Base-by-base conservation (phyloP, 2,797 vertebrate genomes). In the Phrynocephalus forsythii region DNA sequence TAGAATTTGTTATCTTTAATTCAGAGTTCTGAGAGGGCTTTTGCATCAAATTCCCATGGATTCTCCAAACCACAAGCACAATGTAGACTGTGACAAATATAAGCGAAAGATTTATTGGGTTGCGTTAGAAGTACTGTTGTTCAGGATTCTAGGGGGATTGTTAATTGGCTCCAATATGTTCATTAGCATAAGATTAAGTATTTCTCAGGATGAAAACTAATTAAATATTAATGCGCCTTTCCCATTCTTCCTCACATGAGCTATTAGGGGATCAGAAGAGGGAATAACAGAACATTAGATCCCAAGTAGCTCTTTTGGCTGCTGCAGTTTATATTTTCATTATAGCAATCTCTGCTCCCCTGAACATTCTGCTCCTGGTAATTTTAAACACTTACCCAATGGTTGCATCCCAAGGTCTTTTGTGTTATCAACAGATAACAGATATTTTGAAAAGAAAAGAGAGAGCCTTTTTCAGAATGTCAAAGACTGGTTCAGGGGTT, bases 111-210 rank as follows among this genome's bases (percentile, higher is more conserved):
- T 73, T 91, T 92, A 24, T 77, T 20, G 4, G 1, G 20, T 52
- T 73, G 24, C 72, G 4, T 9, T 75, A 78, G 73, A 81, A 18
- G 68, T 16, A 87, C 16, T 3, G 91, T 30, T 18, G 90, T 60
- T 79, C 88, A 67, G 22, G 2, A 1, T 90, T 78, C 63, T 89
- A 67, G 60, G 83, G 69, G 75, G 81, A 84, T 38, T 87, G 26
- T 85, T 80, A 50, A 85, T 89, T 90, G 90, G 10, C n/a, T 50
- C 84, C 16, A 66, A 71, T 86, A 84, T 80, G 52, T 28, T 22
- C 75, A 6, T 81, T 89, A 90, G 77, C 67, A 90, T 7, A 89
- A 38, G 86, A 89, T 90, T 81, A 90, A 87, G 79, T 67, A 1
- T 73, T 90, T 33, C 87, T 9, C 52, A 82, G 11, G 6, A 91